These are phyloP conservation scores for Drosophila eugracilis DNA, from an alignment of 1,140 invertebrate species.

Conservation along the genomic window DNA sequence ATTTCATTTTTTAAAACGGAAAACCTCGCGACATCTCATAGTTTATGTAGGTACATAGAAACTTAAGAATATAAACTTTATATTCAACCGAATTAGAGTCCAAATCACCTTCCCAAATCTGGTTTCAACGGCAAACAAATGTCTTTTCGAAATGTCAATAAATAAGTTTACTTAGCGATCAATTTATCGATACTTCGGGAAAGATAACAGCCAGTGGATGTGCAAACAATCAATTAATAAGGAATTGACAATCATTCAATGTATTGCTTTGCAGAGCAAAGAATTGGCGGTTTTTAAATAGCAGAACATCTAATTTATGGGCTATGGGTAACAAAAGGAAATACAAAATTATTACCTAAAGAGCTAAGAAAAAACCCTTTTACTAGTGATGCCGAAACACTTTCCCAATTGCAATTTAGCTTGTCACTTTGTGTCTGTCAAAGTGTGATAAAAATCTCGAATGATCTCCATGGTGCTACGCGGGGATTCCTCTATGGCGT, in stretches of 20 bases:
- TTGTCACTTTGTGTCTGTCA: neutral
- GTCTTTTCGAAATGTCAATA: slow-evolving; percentile 33
- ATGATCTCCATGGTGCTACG: slow-evolving; percentile 2
- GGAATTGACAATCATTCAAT: neutral
- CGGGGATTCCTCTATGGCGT: slow-evolving; percentile 19
- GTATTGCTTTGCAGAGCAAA: no score
- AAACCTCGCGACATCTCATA: no score
- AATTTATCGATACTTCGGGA: slow-evolving; percentile 26
- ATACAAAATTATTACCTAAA: no score
- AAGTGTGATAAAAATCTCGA: slow-evolving; percentile 4
- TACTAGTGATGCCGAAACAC: neutral
- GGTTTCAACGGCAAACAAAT: slow-evolving; percentile 19
- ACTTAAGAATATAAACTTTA: neutral
- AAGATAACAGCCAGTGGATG: slow-evolving; percentile 23
- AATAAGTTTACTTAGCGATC: slow-evolving; percentile 24
- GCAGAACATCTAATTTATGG: no score
- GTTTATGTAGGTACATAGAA: no score
- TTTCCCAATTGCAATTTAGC: neutral
- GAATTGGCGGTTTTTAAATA: no score
- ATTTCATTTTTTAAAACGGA: no score
- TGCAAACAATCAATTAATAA: slow-evolving; percentile 17
- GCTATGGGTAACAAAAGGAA: no score
- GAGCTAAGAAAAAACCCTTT: no score
- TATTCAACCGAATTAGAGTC: slow-evolving; percentile 3
- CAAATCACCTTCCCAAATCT: neutral